Conservation (phyloP, 2,113 vertebrate species). For the Anoura caudifer region DNA sequence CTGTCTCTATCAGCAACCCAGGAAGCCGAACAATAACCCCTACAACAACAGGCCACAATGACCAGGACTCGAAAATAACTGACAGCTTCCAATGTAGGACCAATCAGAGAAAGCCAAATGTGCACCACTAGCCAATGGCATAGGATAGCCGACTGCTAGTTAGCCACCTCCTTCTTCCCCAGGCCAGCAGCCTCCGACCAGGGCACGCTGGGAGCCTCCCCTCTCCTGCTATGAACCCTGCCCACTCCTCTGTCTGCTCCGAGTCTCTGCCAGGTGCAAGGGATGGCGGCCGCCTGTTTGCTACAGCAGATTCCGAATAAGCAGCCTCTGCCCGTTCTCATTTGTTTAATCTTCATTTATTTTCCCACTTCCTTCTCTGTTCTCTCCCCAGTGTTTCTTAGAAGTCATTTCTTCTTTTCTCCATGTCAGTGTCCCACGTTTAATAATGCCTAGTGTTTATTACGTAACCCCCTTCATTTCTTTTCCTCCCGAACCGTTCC, state of each 20-base stretch:
- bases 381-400: neutral
- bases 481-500: neutral
- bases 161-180: fast-evolving
- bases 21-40: neutral
- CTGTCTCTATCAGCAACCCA: neutral
- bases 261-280: neutral
- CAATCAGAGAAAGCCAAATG: neutral
- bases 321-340: neutral
- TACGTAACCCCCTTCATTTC: neutral
- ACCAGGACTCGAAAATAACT: neutral
- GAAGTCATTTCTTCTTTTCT: neutral
- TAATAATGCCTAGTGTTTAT: neutral
- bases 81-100: neutral
- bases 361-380: neutral
- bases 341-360: neutral
- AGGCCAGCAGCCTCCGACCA: neutral
- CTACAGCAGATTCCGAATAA: neutral
- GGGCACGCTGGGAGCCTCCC: fast-evolving
- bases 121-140: neutral
- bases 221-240: fast-evolving
- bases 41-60: neutral
- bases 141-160: fast-evolving
- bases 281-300: too few species aligned
- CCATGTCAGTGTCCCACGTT: neutral
- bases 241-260: neutral